A percentile compares a stretch with the other conserved stretches of the same genome.
Evolutionary conservation across 2,113 vertebrate genomes (phyloP).

Genomic region (Vulpes vulpes): DNA sequence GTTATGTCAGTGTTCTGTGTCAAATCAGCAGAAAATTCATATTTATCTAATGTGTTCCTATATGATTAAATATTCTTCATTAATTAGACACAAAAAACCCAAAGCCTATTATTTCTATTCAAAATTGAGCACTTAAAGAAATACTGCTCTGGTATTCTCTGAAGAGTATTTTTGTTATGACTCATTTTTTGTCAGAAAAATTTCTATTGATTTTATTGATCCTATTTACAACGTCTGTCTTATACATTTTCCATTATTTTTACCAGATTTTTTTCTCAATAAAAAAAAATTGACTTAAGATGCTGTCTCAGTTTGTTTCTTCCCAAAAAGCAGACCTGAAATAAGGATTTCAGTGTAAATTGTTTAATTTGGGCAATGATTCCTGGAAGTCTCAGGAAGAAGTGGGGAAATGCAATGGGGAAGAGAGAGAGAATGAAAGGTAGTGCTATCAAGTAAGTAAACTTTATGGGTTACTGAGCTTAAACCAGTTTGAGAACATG

Average conservation of each 20-base stretch:
- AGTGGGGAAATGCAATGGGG: rapidly evolving
- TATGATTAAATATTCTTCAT: not conserved
- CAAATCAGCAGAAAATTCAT: not conserved
- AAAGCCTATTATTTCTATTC: not conserved
- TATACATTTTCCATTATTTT: not conserved
- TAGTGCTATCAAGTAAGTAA: not conserved
- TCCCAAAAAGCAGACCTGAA: not conserved
- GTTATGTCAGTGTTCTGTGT: not conserved
- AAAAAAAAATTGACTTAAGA: not conserved
- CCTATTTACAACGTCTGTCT: not conserved
- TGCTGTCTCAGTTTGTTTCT: not conserved
- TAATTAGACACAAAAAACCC: not conserved
- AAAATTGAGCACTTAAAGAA: constrained; percentile 45
- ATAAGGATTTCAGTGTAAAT: not conserved
- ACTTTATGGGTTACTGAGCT: not conserved
- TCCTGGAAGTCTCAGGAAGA: not conserved
- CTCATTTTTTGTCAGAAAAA: not conserved
- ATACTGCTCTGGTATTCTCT: not conserved
- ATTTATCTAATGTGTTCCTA: constrained; percentile 22
- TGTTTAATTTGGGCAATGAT: not conserved
- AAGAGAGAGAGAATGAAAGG: not conserved
- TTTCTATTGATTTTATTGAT: not conserved
- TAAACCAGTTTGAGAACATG: not conserved
- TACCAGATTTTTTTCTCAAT: not conserved
- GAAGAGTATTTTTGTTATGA: constrained; percentile 40